Percentiles rank a stretch among this genome's conserved stretches.
These are phyloP conservation scores for Ammospiza caudacuta DNA, from an alignment of 2,113 vertebrate species.

Conservation along the genomic window DNA sequence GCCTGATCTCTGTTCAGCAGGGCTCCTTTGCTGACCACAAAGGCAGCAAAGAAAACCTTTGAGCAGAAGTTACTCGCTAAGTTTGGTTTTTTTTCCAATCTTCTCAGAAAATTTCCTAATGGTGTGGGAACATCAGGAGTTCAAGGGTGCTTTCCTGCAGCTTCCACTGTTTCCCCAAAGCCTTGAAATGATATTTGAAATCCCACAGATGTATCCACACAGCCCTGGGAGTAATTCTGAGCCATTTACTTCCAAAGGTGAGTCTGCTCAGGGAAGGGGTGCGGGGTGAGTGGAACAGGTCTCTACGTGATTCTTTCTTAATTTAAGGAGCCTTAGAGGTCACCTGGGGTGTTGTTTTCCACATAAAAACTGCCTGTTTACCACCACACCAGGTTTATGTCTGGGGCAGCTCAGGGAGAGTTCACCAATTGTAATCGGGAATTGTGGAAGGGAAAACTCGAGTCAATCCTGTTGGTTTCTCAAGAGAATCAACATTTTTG, in stretches of 20 bases:
- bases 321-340: background rate
- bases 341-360: background rate
- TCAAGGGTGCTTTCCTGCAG: background rate
- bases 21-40: constrained; percentile 29
- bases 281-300: accelerated
- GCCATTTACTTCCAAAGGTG: background rate
- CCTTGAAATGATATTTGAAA: background rate
- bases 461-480: background rate
- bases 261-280: background rate
- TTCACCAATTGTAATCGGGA: background rate
- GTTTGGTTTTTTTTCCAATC: background rate
- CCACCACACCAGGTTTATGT: accelerated
- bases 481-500: accelerated
- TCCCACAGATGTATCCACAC: background rate
- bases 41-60: background rate
- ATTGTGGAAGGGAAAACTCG: background rate
- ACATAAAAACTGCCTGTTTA: background rate
- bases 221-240: background rate
- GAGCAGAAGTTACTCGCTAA: background rate
- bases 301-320: background rate
- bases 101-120: background rate
- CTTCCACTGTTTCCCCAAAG: background rate
- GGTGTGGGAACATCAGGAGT: background rate
- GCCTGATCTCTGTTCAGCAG: constrained; percentile 26
- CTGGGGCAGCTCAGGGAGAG: background rate